Conservation (phyloP, 1,140 invertebrate species). For the Hyles vespertilio region DNA sequence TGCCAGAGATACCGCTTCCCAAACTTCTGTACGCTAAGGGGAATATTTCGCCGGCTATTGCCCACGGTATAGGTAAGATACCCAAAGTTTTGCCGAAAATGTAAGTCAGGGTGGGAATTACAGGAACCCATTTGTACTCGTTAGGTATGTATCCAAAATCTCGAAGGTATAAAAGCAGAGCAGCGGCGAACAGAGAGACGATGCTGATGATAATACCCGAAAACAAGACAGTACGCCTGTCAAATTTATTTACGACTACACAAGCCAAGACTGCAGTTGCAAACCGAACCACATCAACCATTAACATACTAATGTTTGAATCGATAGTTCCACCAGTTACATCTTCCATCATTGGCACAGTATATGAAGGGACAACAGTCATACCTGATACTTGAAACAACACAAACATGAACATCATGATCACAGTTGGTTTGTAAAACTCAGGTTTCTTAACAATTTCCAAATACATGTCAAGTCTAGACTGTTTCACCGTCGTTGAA, state of each 20-base stretch:
- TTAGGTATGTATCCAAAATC: constrained; percentile 50
- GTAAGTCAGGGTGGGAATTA: constrained; percentile 51
- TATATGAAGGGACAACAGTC: constrained; percentile 64
- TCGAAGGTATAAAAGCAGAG: constrained; percentile 49
- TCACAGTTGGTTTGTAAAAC: constrained; percentile 63
- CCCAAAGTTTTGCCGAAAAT: constrained; percentile 68
- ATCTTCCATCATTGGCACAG: constrained; percentile 57
- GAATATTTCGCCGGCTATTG: constrained; percentile 76
- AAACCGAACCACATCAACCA: constrained; percentile 60
- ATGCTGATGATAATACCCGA: constrained; percentile 50
- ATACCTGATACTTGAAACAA: constrained; percentile 65
- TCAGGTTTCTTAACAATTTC: constrained; percentile 46
- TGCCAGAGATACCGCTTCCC: constrained; percentile 75
- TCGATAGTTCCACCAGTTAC: constrained; percentile 46
- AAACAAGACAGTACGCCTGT: constrained; percentile 58
- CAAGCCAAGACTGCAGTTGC: constrained; percentile 52
- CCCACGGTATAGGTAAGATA: constrained; percentile 76
- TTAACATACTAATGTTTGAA: constrained; percentile 49
- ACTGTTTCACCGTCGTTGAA: constrained; percentile 18
- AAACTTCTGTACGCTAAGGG: constrained; percentile 70
- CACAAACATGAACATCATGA: constrained; percentile 69
- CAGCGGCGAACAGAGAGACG: constrained; percentile 38
- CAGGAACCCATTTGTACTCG: constrained; percentile 56
- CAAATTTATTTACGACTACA: constrained; percentile 52
- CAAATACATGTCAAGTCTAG: constrained; percentile 33